A percentile compares a stretch with the other conserved stretches of the same genome.
Evolutionary conservation across 2,113 vertebrate genomes (phyloP).

Genomic region (Chlamydotis undulata): DNA sequence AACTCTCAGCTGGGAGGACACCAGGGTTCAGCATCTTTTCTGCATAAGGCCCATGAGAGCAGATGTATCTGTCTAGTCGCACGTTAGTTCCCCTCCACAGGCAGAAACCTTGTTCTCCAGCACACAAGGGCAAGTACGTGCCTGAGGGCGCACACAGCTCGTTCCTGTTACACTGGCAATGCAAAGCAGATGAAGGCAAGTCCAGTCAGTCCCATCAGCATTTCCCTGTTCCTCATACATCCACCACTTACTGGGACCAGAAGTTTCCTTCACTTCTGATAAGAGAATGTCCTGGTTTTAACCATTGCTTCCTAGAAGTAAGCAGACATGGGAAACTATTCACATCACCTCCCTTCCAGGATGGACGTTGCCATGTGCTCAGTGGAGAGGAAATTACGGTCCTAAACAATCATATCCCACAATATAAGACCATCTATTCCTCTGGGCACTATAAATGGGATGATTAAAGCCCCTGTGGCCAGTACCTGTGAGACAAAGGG

Average conservation of each 20-base stretch:
- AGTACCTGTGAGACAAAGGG: neutral
- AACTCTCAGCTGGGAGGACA: neutral
- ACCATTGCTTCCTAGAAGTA: neutral
- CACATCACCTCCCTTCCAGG: neutral
- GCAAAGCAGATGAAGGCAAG: neutral
- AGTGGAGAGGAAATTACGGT: neutral
- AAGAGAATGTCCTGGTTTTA: neutral
- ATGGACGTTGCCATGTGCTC: neutral
- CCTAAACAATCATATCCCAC: neutral
- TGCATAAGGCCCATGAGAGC: neutral
- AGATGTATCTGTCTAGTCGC: neutral
- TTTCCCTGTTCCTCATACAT: neutral
- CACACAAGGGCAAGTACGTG: accelerated
- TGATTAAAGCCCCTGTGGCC: neutral
- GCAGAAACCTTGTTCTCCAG: neutral
- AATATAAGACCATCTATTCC: neutral
- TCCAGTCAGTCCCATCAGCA: neutral
- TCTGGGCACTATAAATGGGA: neutral
- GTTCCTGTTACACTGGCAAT: neutral
- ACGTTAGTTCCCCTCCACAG: neutral
- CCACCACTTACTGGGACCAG: neutral
- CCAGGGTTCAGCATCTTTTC: neutral
- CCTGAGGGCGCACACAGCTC: neutral
- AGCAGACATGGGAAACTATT: neutral
- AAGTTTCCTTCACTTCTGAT: neutral